Conservation (phyloP, 1,140 invertebrate genomes). For the Saccostrea glomerata region DNA sequence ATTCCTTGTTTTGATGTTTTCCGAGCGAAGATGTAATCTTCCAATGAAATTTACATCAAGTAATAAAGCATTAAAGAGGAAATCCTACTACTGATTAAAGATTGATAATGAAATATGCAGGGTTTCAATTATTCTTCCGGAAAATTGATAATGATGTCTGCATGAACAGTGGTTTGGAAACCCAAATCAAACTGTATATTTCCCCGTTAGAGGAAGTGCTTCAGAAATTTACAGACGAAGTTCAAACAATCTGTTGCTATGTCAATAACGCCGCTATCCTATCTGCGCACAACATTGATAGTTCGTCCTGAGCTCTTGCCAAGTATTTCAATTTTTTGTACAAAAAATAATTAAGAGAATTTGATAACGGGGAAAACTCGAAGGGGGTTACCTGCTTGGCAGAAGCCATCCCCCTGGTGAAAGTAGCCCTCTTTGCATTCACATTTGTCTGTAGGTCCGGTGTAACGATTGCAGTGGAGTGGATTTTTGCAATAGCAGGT, state of each 20-base stretch:
- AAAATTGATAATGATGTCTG: slow-evolving; percentile 20
- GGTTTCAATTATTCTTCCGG: slow-evolving; percentile 19
- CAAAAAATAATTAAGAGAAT: slow-evolving; percentile 33
- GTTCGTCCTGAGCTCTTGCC: slow-evolving; percentile 6
- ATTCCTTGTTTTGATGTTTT: neutral
- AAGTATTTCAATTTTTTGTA: slow-evolving; percentile 15
- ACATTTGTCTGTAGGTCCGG: slow-evolving; percentile 63
- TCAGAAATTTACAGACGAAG: neutral
- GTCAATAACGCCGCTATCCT: slow-evolving; percentile 24
- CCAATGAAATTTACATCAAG: slow-evolving; percentile 27
- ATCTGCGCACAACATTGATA: slow-evolving; percentile 7
- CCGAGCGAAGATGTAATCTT: slow-evolving; percentile 6
- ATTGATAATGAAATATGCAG: slow-evolving; percentile 19
- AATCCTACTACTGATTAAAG: neutral
- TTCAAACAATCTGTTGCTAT: slow-evolving; percentile 36
- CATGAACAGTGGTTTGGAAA: neutral
- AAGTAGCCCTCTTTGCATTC: slow-evolving; percentile 67
- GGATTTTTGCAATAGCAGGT: slow-evolving; percentile 65
- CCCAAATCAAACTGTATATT: slow-evolving; percentile 3
- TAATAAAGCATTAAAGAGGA: neutral
- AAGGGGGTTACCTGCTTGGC: slow-evolving; percentile 64
- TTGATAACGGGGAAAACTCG: slow-evolving; percentile 21
- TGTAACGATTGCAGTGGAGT: slow-evolving; percentile 65
- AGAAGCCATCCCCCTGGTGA: slow-evolving; percentile 60
- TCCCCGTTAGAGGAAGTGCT: neutral